phyloP scores from a whole-genome alignment of 92 coral and sea anemone species.

The Hydrozoanthus gracilis region DNA sequence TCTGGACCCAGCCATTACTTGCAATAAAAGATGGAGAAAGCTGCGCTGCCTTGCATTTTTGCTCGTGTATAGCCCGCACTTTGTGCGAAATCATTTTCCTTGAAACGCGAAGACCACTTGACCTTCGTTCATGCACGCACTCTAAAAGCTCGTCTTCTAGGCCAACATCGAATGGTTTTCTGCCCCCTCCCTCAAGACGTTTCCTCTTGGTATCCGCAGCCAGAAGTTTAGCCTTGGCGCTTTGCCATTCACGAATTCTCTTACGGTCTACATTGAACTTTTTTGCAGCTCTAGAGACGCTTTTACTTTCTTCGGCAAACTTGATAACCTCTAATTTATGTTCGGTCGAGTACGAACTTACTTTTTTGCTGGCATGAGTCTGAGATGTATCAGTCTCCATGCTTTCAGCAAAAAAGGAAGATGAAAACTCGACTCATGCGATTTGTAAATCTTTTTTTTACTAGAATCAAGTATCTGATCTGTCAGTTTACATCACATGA shows the following conservation, averaged over 20 bases:
- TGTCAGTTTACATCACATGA: background rate
- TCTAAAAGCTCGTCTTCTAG: no score
- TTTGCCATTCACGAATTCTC: background rate
- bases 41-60: no score
- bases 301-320: slow-evolving; percentile 1
- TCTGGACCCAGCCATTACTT: no score
- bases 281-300: background rate
- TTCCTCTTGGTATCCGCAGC: no score
- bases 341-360: slow-evolving; percentile 42
- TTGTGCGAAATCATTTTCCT: no score
- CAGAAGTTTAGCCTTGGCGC: background rate
- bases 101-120: no score
- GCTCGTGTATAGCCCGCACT: no score
- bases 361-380: slow-evolving; percentile 13
- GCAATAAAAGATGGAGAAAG: no score
- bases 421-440: background rate
- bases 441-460: no score
- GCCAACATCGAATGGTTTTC: no score
- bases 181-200: no score
- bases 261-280: slow-evolving; percentile 12
- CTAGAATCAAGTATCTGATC: background rate
- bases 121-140: no score
- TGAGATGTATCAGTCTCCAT: background rate
- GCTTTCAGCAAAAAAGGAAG: background rate
- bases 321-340: slow-evolving; percentile 12